Evolutionary conservation across 2,797 vertebrate species (phyloP).

Genomic region (Parauchenoglanis punctatus): DNA sequence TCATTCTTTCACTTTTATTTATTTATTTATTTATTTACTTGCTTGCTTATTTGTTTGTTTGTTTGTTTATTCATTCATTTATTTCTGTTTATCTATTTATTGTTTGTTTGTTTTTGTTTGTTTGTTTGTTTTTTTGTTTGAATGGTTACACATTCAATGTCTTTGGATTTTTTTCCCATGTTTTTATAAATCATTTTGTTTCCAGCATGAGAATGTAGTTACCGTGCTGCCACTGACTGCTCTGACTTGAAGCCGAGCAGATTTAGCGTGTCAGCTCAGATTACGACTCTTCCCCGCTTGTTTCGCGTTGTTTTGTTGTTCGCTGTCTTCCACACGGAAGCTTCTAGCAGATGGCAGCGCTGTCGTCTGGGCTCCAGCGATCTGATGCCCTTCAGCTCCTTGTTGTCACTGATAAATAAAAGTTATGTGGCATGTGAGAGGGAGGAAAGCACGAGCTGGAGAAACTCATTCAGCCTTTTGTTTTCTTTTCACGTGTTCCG

Average conservation of each 20-base stretch:
- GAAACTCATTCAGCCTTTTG: constrained; percentile 67
- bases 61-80: not conserved
- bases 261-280: constrained; percentile 42
- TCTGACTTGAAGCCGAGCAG: constrained; percentile 58
- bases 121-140: not conserved
- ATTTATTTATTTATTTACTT: too few species aligned
- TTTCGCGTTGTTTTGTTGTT: not conserved
- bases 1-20: too few species aligned
- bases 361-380: constrained; percentile 54
- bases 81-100: too few species aligned
- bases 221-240: constrained; percentile 54
- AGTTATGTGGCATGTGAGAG: constrained; percentile 59
- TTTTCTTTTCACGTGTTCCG: constrained; percentile 63
- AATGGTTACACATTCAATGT: too few species aligned
- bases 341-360: constrained; percentile 64
- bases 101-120: not conserved
- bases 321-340: not conserved
- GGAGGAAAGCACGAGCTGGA: constrained; percentile 35
- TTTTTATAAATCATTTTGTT: constrained; percentile 27
- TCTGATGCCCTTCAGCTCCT: constrained; percentile 58
- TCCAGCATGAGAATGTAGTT: constrained; percentile 55
- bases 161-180: not conserved
- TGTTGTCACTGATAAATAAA: constrained; percentile 71
- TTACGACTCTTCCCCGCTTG: not conserved
- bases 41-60: not conserved